These are phyloP conservation scores for Leptopterna dolabrata DNA, from an alignment of 2,888 invertebrate species.

Conservation along the genomic window DNA sequence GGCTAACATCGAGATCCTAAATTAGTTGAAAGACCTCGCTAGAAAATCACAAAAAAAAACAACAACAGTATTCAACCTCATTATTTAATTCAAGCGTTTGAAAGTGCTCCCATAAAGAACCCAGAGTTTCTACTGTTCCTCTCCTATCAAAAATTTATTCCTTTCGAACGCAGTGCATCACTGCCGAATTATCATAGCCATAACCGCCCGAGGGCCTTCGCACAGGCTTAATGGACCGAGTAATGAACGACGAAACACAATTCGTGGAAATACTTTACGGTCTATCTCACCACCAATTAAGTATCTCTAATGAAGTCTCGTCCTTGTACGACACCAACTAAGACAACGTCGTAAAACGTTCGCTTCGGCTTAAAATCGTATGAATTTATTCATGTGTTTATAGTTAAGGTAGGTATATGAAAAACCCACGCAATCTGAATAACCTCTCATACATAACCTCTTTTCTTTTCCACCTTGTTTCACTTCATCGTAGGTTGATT, in stretches of 20 bases:
- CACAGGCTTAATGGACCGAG: background rate
- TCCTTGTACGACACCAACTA: background rate
- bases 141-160: background rate
- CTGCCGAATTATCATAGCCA: background rate
- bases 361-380: background rate
- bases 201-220: background rate
- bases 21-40: no score
- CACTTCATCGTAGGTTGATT: no score
- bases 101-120: no score
- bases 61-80: no score
- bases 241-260: background rate
- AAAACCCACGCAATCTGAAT: background rate
- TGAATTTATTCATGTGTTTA: slow-evolving; percentile 7
- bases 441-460: no score
- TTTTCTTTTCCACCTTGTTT: no score
- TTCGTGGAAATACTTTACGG: slow-evolving; percentile 18
- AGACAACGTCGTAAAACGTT: slow-evolving; percentile 21
- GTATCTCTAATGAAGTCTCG: slow-evolving; percentile 26
- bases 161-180: background rate
- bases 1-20: no score
- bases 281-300: background rate
- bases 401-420: background rate
- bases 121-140: background rate
- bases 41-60: no score
- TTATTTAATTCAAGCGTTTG: no score